These are phyloP conservation scores for Tympanuchus pallidicinctus DNA, from an alignment of 2,113 vertebrate genomes.

Conservation along the genomic window DNA sequence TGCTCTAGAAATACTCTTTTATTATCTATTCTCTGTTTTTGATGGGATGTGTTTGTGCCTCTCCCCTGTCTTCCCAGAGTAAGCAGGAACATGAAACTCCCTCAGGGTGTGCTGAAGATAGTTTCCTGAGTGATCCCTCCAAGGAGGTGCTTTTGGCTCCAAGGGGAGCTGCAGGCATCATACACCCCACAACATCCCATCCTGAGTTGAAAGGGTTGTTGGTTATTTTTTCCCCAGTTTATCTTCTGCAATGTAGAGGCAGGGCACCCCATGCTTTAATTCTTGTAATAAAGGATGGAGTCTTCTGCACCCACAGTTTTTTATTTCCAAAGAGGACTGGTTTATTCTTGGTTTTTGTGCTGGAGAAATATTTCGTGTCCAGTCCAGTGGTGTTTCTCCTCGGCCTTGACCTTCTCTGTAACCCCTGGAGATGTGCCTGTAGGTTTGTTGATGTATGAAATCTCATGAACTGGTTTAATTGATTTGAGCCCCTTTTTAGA, in stretches of 20 bases:
- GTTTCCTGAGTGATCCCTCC: neutral
- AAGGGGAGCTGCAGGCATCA: neutral
- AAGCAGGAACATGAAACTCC: neutral
- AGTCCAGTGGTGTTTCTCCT: neutral
- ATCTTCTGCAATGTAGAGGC: neutral
- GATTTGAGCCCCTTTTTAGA: neutral
- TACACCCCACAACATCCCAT: neutral
- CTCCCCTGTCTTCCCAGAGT: neutral
- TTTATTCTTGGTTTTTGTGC: neutral
- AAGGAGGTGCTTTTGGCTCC: neutral
- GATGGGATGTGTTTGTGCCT: neutral
- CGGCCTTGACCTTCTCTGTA: neutral
- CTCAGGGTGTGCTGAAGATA: neutral
- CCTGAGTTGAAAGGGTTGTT: neutral
- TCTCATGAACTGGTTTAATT: neutral
- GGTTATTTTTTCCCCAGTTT: neutral
- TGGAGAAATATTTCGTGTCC: neutral
- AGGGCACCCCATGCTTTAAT: neutral
- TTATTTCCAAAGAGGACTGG: neutral
- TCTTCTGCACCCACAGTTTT: neutral
- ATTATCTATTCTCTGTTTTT: neutral
- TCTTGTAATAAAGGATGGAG: neutral
- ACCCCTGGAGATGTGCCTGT: neutral
- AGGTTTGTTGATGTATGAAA: neutral
- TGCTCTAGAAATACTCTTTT: neutral